phyloP scores from a whole-genome alignment of 2,113 vertebrate genomes.

The Rhadina sibilatrix region DNA sequence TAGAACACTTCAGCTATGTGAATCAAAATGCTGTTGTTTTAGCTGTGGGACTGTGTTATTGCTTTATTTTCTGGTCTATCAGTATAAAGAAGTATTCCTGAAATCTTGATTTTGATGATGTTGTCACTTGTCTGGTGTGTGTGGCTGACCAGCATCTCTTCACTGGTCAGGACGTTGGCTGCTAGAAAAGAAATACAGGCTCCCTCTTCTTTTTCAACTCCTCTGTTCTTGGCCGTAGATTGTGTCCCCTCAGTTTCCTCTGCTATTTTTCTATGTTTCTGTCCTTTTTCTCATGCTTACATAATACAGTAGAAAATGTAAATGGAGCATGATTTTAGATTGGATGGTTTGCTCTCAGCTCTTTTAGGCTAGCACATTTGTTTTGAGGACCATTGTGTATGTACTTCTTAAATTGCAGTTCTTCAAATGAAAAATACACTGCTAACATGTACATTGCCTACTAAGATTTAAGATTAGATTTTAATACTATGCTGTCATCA shows the following conservation, averaged over 20 bases:
- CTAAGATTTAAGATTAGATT: constrained; percentile 8
- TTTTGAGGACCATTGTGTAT: not conserved
- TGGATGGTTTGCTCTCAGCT: not conserved
- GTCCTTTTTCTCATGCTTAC: not conserved
- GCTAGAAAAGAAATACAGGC: not conserved
- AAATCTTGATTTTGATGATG: not conserved
- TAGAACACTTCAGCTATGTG: not conserved
- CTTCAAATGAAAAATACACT: not conserved
- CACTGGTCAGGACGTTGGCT: not conserved
- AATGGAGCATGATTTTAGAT: not conserved
- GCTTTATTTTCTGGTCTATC: not conserved
- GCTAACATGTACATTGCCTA: not conserved
- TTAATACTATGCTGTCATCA: constrained; percentile 46
- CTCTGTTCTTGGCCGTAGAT: not conserved
- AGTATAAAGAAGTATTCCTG: not conserved
- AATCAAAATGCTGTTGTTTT: not conserved
- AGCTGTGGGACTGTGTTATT: not conserved
- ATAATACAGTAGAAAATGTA: not conserved
- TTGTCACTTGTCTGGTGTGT: not conserved
- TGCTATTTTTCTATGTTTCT: not conserved
- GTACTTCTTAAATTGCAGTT: not conserved
- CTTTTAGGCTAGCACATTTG: not conserved
- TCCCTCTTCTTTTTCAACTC: not conserved
- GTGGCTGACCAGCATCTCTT: not conserved
- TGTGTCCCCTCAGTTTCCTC: not conserved